Conservation (phyloP, 2,797 vertebrate genomes). For the Propithecus deckenii region DNA sequence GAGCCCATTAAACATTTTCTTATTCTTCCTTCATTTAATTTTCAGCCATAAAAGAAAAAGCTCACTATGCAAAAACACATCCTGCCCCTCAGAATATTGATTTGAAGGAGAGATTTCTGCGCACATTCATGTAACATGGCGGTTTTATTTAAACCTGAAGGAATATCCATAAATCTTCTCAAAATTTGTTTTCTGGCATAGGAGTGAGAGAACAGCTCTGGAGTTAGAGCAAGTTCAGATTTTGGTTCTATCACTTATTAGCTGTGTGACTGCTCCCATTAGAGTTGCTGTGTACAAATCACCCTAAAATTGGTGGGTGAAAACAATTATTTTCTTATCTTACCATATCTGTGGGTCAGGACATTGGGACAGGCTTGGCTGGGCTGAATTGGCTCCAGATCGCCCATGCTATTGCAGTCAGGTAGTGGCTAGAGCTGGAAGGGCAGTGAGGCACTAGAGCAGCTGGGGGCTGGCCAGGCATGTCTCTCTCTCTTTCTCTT, state of each 20-base stretch:
- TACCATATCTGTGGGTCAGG: not conserved
- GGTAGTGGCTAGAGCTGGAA: not conserved
- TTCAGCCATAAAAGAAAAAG: slow-evolving; percentile 36
- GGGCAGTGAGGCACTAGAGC: too few species aligned
- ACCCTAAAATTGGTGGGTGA: not conserved
- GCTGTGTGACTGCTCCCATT: not conserved
- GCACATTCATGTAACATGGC: not conserved
- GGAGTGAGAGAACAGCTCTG: not conserved
- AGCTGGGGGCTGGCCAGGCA: not conserved
- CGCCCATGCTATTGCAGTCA: not conserved
- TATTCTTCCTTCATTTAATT: slow-evolving; percentile 49
- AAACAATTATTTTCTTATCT: not conserved
- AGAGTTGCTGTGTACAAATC: not conserved
- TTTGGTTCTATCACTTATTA: not conserved
- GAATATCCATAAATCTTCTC: not conserved
- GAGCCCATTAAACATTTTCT: slow-evolving; percentile 1
- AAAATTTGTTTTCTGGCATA: not conserved
- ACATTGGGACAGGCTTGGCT: not conserved
- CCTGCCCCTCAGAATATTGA: not conserved
- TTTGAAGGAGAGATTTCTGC: not conserved
- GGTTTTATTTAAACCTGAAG: not conserved
- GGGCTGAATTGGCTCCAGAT: not conserved
- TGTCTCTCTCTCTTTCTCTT: rapidly evolving
- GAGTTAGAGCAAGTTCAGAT: not conserved
- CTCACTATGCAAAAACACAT: not conserved